A percentile compares a stretch with the other conserved stretches of the same genome.
phyloP scores from a whole-genome alignment of 2,888 invertebrate species.

The Eupithecia insigniata region DNA sequence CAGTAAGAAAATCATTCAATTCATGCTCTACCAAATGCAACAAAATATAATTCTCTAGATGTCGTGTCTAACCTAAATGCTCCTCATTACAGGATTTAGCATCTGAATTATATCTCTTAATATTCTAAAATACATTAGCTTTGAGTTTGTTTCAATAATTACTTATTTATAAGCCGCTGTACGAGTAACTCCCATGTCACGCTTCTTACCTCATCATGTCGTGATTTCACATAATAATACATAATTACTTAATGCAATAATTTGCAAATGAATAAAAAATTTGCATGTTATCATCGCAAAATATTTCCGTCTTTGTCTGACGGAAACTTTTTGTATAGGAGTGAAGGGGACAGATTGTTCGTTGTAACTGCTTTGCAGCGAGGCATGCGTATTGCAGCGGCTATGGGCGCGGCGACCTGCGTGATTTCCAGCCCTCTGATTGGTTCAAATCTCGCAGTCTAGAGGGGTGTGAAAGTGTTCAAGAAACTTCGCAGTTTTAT shows the following conservation, averaged over 20 bases:
- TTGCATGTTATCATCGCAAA: constrained; percentile 76
- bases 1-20: not conserved
- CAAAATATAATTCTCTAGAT: not conserved
- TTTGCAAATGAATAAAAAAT: constrained; percentile 81
- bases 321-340: constrained; percentile 46
- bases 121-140: constrained; percentile 18
- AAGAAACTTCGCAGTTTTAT: constrained; percentile 72
- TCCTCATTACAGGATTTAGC: constrained; percentile 21
- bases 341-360: constrained; percentile 63
- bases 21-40: not conserved
- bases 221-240: constrained; percentile 71
- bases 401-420: constrained; percentile 74
- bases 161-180: constrained; percentile 39
- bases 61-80: constrained; percentile 24
- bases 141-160: constrained; percentile 32
- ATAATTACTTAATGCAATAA: constrained; percentile 80
- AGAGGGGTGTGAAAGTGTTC: constrained; percentile 70
- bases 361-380: constrained; percentile 62
- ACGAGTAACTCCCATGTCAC: constrained; percentile 58
- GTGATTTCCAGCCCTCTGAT: constrained; percentile 63
- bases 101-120: constrained; percentile 17
- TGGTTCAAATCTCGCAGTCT: constrained; percentile 63
- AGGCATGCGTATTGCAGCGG: constrained; percentile 80
- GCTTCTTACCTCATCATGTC: constrained; percentile 54
- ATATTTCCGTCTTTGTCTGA: constrained; percentile 59